A percentile compares a stretch with the other conserved stretches of the same genome.
Conservation (phyloP, 2,113 vertebrate species). For the Leucosticte australis region DNA sequence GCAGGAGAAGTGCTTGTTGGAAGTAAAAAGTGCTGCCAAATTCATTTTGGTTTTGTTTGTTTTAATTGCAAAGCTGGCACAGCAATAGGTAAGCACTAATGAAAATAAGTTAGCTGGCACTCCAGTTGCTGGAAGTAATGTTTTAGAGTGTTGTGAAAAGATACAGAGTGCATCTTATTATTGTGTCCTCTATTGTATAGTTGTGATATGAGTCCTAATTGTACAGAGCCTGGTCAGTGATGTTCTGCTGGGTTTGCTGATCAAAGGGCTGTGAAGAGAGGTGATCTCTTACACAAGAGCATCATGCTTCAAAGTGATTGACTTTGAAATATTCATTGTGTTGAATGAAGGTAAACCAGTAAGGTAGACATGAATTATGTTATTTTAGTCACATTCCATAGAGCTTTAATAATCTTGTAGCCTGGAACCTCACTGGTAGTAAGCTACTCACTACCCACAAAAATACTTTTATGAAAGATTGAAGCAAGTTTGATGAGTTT, state of each 20-base stretch:
- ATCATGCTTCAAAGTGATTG: neutral
- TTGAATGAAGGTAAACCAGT: neutral
- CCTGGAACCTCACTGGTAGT: neutral
- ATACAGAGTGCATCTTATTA: neutral
- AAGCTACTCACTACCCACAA: neutral
- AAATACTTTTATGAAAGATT: neutral
- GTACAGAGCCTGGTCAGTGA: neutral
- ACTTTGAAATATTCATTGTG: neutral
- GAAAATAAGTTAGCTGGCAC: neutral
- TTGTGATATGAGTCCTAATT: neutral
- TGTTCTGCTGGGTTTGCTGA: neutral
- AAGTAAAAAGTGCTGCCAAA: neutral
- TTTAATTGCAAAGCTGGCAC: constrained; percentile 26
- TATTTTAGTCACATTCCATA: neutral
- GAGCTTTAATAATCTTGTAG: neutral
- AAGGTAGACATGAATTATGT: neutral
- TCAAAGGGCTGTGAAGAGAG: neutral
- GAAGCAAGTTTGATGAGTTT: neutral
- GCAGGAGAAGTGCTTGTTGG: neutral
- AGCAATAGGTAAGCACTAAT: neutral
- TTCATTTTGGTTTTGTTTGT: neutral
- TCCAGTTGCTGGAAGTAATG: neutral
- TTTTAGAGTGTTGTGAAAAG: neutral
- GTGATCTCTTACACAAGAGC: neutral
- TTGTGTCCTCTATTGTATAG: neutral